A percentile compares a stretch with the other conserved stretches of the same genome.
Evolutionary conservation across 2,797 vertebrate species (phyloP).

Genomic region (Tolypeutes matacus): DNA sequence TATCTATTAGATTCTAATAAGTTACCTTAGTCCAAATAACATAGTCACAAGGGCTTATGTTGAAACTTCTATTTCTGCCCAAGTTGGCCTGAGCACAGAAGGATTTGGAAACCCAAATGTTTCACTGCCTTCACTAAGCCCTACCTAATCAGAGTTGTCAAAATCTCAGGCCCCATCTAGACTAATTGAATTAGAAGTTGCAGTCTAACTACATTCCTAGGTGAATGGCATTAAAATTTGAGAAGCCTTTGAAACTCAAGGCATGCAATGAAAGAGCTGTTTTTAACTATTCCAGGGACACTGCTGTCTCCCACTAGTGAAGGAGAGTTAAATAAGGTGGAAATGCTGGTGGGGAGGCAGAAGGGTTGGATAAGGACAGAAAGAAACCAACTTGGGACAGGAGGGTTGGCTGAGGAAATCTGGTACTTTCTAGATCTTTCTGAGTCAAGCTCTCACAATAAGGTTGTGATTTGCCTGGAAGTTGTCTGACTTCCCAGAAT

Average conservation of each 20-base stretch:
- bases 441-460: neutral
- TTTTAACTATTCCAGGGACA: neutral
- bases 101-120: neutral
- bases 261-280: neutral
- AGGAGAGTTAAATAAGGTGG: neutral
- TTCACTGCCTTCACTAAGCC: neutral
- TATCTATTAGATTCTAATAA: neutral
- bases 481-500: conserved; percentile 60
- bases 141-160: neutral
- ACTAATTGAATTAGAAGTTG: neutral
- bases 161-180: neutral
- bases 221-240: neutral
- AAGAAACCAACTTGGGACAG: neutral
- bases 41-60: neutral
- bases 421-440: conserved; percentile 24
- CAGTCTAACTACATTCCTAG: neutral
- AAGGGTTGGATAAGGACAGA: neutral
- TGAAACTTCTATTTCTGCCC: neutral
- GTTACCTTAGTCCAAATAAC: neutral
- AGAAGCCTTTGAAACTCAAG: neutral
- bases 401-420: neutral
- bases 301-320: neutral
- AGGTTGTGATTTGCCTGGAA: neutral
- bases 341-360: neutral
- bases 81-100: neutral